Percentiles rank a stretch among this genome's conserved stretches.
Evolutionary conservation across 2,113 vertebrate species (phyloP).

Genomic region (Muscicapa adusta): DNA sequence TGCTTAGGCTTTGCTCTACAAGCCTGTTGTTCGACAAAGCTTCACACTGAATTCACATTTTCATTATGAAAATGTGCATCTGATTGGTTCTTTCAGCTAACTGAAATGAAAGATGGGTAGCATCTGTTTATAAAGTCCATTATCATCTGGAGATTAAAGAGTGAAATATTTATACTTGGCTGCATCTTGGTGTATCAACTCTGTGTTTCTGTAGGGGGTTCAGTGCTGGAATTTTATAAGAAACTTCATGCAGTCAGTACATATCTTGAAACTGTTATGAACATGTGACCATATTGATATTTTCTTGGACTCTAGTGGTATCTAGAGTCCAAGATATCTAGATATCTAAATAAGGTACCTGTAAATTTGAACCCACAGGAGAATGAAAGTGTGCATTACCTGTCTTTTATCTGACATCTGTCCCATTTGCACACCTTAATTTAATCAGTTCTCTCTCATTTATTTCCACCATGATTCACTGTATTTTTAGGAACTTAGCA

Average conservation of each 20-base stretch:
- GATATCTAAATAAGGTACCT: neutral
- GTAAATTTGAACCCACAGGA: neutral
- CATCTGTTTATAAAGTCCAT: neutral
- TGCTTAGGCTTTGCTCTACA: conserved; percentile 26
- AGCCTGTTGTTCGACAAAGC: conserved; percentile 35
- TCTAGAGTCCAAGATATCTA: no score
- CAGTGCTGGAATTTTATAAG: neutral
- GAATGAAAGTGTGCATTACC: neutral
- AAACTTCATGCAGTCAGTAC: neutral
- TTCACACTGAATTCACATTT: neutral
- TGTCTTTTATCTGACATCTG: neutral
- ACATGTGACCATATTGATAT: fast-evolving
- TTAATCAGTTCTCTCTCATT: neutral
- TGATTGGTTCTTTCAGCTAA: conserved; percentile 34
- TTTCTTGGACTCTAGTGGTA: neutral
- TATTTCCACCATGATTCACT: neutral
- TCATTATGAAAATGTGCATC: neutral
- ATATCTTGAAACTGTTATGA: neutral
- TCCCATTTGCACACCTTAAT: neutral
- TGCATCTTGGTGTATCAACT: neutral
- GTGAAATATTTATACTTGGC: neutral
- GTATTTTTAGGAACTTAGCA: neutral
- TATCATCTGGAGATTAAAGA: neutral
- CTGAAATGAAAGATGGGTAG: neutral
- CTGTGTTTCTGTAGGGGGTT: neutral